Percentiles rank a stretch among this genome's conserved stretches.
Evolutionary conservation across 2,797 vertebrate genomes (phyloP).

Genomic region (Rhyacichthys aspro): DNA sequence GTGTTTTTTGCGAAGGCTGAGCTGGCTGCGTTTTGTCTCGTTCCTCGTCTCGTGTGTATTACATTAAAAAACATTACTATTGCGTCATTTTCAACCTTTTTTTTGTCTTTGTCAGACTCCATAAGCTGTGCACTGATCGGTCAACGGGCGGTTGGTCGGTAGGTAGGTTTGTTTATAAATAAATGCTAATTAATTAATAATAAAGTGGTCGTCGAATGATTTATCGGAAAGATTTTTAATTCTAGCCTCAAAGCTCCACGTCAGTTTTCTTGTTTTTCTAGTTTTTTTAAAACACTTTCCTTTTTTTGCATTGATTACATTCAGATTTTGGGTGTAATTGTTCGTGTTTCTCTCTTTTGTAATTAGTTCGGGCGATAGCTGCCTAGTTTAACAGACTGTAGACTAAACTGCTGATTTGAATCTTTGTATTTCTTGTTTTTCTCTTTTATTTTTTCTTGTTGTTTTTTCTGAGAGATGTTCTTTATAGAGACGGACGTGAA

Average conservation of each 20-base stretch:
- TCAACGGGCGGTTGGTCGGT: slow-evolving; percentile 5
- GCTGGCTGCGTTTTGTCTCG: neutral
- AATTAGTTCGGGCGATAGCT: slow-evolving; percentile 36
- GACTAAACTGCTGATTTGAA: slow-evolving; percentile 55
- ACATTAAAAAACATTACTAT: no score
- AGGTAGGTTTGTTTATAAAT: slow-evolving; percentile 6
- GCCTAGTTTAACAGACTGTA: slow-evolving; percentile 54
- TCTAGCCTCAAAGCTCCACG: slow-evolving; percentile 17
- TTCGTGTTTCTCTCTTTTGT: slow-evolving; percentile 9
- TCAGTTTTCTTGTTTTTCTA: slow-evolving; percentile 26
- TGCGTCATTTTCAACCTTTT: neutral
- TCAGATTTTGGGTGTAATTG: slow-evolving; percentile 17
- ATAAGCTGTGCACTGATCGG: slow-evolving; percentile 22
- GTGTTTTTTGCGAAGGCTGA: neutral
- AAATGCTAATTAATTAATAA: slow-evolving; percentile 2
- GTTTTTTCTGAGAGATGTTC: slow-evolving; percentile 40
- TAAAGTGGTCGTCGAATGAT: neutral
- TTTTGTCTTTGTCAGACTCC: neutral
- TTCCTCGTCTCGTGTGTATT: no score
- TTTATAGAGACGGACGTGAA: slow-evolving; percentile 36
- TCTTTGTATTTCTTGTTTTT: slow-evolving; percentile 47
- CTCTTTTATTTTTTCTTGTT: slow-evolving; percentile 30
- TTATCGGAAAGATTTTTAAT: slow-evolving; percentile 13
- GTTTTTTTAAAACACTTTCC: neutral
- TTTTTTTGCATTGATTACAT: no score